Base-by-base conservation (phyloP, 2,888 invertebrate genomes). In the Cerceris ruficornis region DNA sequence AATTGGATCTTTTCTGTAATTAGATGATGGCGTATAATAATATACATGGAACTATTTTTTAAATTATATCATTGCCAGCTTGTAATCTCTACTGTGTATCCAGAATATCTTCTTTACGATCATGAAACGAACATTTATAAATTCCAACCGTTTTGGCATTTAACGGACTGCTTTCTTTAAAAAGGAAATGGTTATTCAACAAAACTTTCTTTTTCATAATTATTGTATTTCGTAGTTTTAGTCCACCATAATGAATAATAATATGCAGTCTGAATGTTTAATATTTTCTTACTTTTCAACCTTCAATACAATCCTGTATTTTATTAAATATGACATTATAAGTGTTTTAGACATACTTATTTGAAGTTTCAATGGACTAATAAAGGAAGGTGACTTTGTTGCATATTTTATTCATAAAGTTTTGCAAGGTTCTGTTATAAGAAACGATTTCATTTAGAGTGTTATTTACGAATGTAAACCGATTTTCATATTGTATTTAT, bases 91-190 rank as follows among this genome's bases (percentile, higher is more conserved):
- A 2, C 54, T 49, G 59, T 67, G n/a, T 66, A 5, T 41, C 62
- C 28, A 42, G 50, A 69, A 42, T 69, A 69, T 64, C 46, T 75
- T 71, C 17, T 69, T 49, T 15, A 59, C 28, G 65, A 65, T 82
- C 28, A 42, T 62, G 14, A 68, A 41, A 41, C 71, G 54, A 64
- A 75, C 55, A 62, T 70, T 55, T 65, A 74, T 49, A 14, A 76
- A 68, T 59, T 71, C 54, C 54, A 67, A 72, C 39, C 67, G 58
- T 71, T 69, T 52, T 69, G 69, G 76, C 70, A 83, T 78, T 69
- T 77, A 73, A 68, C 61, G 46, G 54, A 65, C 15, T 61, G 15
- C 13, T 69, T 52, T 59, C 28, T 67, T 61, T 52, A 11, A 60
- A 69, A 13, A 55, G 67, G 54, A 69, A 54, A 50, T 64, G 39